Base-by-base conservation (phyloP, 1,140 invertebrate genomes). In the Pseudomyrmex cubaensis region DNA sequence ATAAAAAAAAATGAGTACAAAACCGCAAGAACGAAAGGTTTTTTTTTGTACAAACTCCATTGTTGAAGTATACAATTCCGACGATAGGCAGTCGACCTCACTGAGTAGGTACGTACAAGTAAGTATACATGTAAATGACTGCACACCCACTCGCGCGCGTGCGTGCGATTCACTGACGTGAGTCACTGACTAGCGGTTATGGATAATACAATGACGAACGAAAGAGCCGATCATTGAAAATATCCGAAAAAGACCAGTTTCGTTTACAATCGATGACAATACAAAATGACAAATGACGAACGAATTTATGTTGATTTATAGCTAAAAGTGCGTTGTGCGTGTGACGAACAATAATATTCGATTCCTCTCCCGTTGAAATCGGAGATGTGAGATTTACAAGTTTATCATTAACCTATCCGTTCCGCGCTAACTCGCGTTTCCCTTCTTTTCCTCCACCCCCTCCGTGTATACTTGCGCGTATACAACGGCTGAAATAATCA, bases 401-500 rank as follows among this genome's bases (percentile, higher is more conserved):
- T 52, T 59, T 63, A 61, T 80, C 76, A 57, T 84, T 35, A 35
- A 35, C 35, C 35, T 35, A 63, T 84, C 50, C 56, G 75, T 50
- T 67, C 63, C 54, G 80, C 67, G 82, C 66, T 84, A 86, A 89
- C 35, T 88, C 82, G 52, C 84, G 77, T 69, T 88, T 85, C 17
- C 46, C 25, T n/a, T n/a, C 46, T n/a, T 13, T n/a, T 44, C 13
- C 15, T n/a, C 9, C 2, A 64, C 1, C 22, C 48, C 2, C 13
- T 2, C 22, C 48, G 48, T 35, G 48, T 35, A 5, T 35, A 35
- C 5, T 8, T 56, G 74, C 46, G 57, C 67, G 85, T 69, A 61
- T 80, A 66, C 66, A 82, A 12, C 48, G 52, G 73, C 59, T 78
- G 66, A 89, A 89, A 89, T 89, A 89, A 89, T 89, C 87, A 77